Evolutionary conservation across 2,888 invertebrate species (phyloP).

Genomic region (Rhaphigaster nebulosa): DNA sequence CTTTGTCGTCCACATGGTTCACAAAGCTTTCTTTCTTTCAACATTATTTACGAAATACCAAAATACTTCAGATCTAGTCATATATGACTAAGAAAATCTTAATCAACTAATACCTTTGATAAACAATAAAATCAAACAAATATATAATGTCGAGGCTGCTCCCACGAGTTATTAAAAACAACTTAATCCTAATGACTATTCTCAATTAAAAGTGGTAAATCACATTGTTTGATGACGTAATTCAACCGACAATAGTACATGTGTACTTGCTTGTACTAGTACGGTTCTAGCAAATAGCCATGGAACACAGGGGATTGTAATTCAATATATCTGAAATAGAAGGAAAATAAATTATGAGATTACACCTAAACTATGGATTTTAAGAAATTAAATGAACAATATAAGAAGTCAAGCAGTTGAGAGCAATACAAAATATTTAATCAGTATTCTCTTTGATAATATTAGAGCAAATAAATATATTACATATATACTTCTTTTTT

Average conservation of each 20-base stretch:
- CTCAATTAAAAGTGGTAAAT: slow-evolving; percentile 25
- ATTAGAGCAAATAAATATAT: not conserved
- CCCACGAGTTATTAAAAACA: slow-evolving; percentile 35
- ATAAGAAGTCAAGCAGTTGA: not conserved
- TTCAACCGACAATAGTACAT: slow-evolving; percentile 27
- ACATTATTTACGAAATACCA: slow-evolving; percentile 38
- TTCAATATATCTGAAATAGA: slow-evolving; percentile 32
- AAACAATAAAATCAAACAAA: slow-evolving; percentile 37
- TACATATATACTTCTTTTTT: not conserved
- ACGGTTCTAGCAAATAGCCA: slow-evolving; percentile 37
- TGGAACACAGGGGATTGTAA: slow-evolving; percentile 40
- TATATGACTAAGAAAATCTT: slow-evolving; percentile 45
- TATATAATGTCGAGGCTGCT: slow-evolving; percentile 24
- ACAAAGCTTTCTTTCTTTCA: slow-evolving; percentile 47
- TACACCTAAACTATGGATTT: not conserved
- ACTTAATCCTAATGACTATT: slow-evolving; percentile 35
- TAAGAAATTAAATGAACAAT: slow-evolving; percentile 19
- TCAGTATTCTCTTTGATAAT: slow-evolving; percentile 5
- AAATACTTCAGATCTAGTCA: slow-evolving; percentile 57
- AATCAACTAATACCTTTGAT: slow-evolving; percentile 46
- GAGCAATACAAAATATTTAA: slow-evolving; percentile 1
- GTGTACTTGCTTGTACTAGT: slow-evolving; percentile 30
- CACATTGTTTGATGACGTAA: slow-evolving; percentile 34
- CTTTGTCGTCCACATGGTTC: slow-evolving; percentile 13
- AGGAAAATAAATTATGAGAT: slow-evolving; percentile 37